Base-by-base conservation (phyloP, 2,113 vertebrate species). In the Quiscalus mexicanus region DNA sequence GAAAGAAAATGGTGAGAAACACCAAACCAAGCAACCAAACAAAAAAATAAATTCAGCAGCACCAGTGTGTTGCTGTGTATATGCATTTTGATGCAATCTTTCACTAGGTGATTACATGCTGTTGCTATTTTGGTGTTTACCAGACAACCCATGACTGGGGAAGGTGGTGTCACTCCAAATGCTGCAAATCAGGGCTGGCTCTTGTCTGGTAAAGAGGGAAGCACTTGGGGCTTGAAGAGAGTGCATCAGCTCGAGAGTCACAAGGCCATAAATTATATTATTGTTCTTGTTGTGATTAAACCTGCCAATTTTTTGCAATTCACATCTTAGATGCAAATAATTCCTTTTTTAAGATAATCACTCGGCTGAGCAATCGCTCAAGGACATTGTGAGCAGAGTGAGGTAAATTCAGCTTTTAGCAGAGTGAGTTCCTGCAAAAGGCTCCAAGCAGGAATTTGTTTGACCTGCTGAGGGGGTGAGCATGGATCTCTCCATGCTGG, bases 121-220 rank as follows among this genome's bases (percentile, higher is more conserved):
- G 79, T 44, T 95, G 55, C 93, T 95, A 55, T 95, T 96, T 95
- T 67, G 71, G 79, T 86, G 94, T 86, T 92, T 74, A 78, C 64
- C 67, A 92, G 92, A 88, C 92, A 93, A 33, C 76, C 67, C 56
- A 47, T 93, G 80, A 78, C 80, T 90, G 60, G 73, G 52, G 86
- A 92, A 95, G 75, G 76, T 90, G 73, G 59, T 84, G 35, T 89
- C 90, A 75, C 35, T 77, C 60, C 55, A 42, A 28, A 56, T 3
- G 39, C 76, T 93, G 83, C 80, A 89, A 59, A 78, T 86, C 86
- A 74, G 86, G 55, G 19, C 83, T 90, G 76, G 16, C 83, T 93
- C 75, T 88, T 90, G 45, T 63, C 87, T 63, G 23, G 74, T 90
- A 58, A 5, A 89, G 86, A 85, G 60, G 86, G 78, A 70, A 81